These are phyloP conservation scores for Spisula solida DNA, from an alignment of 2,888 invertebrate genomes.

Conservation along the genomic window DNA sequence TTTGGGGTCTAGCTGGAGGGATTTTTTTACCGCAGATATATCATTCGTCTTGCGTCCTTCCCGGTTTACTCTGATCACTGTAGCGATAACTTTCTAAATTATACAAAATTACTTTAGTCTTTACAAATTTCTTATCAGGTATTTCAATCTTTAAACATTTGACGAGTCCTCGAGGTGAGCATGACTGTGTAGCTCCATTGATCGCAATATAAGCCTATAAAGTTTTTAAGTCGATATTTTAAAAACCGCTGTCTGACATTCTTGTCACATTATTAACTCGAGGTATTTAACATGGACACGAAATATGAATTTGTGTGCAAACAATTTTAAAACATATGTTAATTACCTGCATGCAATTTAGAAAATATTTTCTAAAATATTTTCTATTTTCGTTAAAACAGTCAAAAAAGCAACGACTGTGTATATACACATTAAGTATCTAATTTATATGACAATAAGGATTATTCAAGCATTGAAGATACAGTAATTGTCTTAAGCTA, in stretches of 20 bases:
- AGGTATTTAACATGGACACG: neutral
- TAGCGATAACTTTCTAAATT: conserved; percentile 53
- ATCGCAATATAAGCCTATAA: conserved; percentile 16
- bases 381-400: neutral
- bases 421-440: neutral
- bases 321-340: neutral
- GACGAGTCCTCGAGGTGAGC: conserved; percentile 34
- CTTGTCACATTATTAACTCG: conserved; percentile 13
- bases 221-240: conserved; percentile 14
- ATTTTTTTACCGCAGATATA: conserved; percentile 51
- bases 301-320: neutral
- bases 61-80: conserved; percentile 49
- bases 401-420: neutral
- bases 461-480: conserved; percentile 6
- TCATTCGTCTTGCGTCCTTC: conserved; percentile 46
- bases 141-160: conserved; percentile 51
- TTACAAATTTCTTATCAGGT: conserved; percentile 49
- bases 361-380: too few relatives aligned
- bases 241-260: conserved; percentile 3
- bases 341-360: neutral
- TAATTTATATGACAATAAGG: neutral
- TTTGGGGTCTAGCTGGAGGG: conserved; percentile 5
- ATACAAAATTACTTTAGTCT: conserved; percentile 62
- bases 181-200: conserved; percentile 45
- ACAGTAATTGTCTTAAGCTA: neutral